These are phyloP conservation scores for Sarotherodon lohbergeri DNA, from an alignment of 2,113 vertebrate species.

Conservation along the genomic window DNA sequence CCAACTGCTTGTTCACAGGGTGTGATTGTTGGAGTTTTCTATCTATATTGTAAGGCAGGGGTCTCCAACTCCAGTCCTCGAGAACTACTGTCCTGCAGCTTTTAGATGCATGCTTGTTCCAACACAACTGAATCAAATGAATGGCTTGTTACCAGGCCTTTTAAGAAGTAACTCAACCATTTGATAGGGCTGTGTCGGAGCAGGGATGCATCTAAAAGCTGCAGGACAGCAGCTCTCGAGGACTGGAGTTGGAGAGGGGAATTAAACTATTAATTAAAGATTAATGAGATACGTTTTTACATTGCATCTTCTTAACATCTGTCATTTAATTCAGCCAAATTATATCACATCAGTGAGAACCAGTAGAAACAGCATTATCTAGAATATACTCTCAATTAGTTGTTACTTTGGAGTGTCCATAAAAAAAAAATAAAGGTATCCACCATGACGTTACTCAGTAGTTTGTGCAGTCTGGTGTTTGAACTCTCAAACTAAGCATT, in stretches of 20 bases:
- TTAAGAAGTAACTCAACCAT: background rate
- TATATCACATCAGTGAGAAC: background rate
- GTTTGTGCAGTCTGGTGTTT: background rate
- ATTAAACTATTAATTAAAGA: background rate
- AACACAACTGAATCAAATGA: background rate
- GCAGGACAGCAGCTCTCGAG: background rate
- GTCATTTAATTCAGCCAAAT: background rate
- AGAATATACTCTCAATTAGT: background rate
- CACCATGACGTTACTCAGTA: background rate
- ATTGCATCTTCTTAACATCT: background rate
- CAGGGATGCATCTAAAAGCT: background rate
- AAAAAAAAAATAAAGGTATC: background rate
- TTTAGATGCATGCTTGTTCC: background rate
- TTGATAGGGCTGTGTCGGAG: background rate
- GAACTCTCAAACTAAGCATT: background rate
- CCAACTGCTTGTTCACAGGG: background rate
- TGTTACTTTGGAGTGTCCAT: background rate
- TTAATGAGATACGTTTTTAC: background rate
- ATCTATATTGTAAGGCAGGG: accelerated
- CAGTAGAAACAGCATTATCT: background rate
- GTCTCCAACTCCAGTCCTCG: background rate
- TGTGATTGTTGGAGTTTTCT: background rate
- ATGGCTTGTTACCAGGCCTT: background rate
- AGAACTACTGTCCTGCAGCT: background rate
- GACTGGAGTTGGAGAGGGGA: background rate